Evolutionary conservation across 1,140 invertebrate genomes (phyloP), one percentile per base, ranked within the genome.

Genomic region (Philopotamus ludificatus): DNA sequence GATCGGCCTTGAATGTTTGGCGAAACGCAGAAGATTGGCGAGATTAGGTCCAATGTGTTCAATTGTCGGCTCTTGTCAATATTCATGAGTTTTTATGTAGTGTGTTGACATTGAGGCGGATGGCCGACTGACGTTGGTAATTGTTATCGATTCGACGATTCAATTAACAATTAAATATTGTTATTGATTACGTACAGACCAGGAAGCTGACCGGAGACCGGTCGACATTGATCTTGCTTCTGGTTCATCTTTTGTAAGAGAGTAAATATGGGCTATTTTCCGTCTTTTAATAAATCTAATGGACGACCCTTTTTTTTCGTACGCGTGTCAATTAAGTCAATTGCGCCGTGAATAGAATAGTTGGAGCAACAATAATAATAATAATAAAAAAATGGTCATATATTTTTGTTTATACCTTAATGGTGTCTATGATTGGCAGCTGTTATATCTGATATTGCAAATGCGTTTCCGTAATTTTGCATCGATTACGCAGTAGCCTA

Each of bases 181-280:
- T 55, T 55, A 39, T 55, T 45, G 55, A 58, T 58, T n/a, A 44
- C 39, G n/a, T n/a, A n/a, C n/a, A n/a, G n/a, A 58, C 55, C 55
- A 58, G 55, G 55, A 58, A 58, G 28, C 28, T 2, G 18, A 58
- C 23, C 12, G 39, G 4, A 22, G 9, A 58, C 55, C 39, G 55
- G 55, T 58, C 23, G 55, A 58, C 55, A 58, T 58, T 58, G 55
- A 58, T 28, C 28, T 45, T 28, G 47, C 20, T 34, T 34, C 4
- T 34, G 28, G 28, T 34, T 34, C 28, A 34, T 34, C 12, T 34
- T 34, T 34, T 34, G 28, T n/a, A n/a, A n/a, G n/a, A n/a, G n/a
- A n/a, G 28, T 34, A 34, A 12, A 34, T 34, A 7, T 34, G 28
- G 4, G 28, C 28, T 12, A 34, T 7, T 4, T 34, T 7, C 4